These are phyloP conservation scores for Teleiodes luculella DNA, from an alignment of 2,888 invertebrate species.

Conservation along the genomic window DNA sequence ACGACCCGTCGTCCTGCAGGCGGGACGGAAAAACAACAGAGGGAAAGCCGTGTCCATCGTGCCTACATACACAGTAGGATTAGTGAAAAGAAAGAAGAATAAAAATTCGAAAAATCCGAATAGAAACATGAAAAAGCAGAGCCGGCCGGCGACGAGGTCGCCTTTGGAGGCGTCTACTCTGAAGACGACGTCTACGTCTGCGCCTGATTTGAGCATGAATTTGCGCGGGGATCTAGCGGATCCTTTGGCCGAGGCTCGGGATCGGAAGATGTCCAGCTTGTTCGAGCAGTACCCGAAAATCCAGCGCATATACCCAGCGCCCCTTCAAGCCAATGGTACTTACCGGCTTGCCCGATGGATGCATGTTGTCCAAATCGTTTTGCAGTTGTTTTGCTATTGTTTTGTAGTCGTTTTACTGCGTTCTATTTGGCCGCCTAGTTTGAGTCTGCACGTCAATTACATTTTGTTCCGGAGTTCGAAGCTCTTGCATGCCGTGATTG, in stretches of 20 bases:
- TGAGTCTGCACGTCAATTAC: conserved; percentile 62
- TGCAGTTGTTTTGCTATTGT: too few relatives aligned
- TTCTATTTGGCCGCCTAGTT: conserved; percentile 55
- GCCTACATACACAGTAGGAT: conserved; percentile 66
- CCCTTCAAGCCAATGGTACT: conserved; percentile 72
- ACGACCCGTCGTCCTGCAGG: conserved; percentile 63
- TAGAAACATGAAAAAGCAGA: conserved; percentile 71
- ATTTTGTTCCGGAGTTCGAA: conserved; percentile 49
- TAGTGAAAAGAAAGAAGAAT: conserved; percentile 75
- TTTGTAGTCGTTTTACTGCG: too few relatives aligned
- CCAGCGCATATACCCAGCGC: conserved; percentile 87
- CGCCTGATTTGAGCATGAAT: conserved; percentile 64
- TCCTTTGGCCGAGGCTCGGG: conserved; percentile 63
- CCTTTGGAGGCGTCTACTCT: conserved; percentile 74
- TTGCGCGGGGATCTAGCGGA: conserved; percentile 61
- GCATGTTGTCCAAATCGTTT: conserved; percentile 53
- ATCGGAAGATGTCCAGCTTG: conserved; percentile 82
- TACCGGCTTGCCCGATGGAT: conserved; percentile 56
- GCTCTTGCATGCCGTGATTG: conserved; percentile 66
- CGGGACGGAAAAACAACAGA: conserved; percentile 62
- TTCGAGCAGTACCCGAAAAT: conserved; percentile 87
- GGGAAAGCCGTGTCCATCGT: conserved; percentile 60
- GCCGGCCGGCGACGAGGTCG: conserved; percentile 73
- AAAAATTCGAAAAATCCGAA: conserved; percentile 77
- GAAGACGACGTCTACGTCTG: conserved; percentile 44